Base-by-base conservation (phyloP, 1,140 invertebrate species). In the Anoplolepis gracilipes region DNA sequence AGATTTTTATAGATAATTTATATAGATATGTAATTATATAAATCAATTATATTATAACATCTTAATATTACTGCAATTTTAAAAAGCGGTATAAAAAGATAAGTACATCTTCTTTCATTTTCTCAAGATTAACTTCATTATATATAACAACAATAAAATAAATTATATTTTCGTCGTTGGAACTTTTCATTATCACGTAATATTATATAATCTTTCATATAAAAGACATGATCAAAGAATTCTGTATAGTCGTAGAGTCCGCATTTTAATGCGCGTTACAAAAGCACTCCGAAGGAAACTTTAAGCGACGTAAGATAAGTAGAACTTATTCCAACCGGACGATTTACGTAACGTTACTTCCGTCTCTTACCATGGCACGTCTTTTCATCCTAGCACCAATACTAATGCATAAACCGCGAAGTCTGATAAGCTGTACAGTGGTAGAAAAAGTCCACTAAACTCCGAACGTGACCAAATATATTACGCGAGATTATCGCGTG, bases 341-440 rank as follows among this genome's bases (percentile, higher is more conserved):
- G 70, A 89, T 89, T 77, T 88, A 89, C 87, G 72, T 73, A 86
- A 69, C 57, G 64, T 75, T 75, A 73, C 84, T 86, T 86, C 25
- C 77, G 61, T 88, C 75, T 73, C 13, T 61, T 16, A 11, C 4
- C n/a, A 19, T 73, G 69, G 78, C 53, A 82, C 55, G 59, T 84
- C 73, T 64, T 84, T 84, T 84, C 81, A 72, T 59, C 36, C 64
- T 39, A 22, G 22, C 7, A 53, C 42, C 75, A 64, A 88, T 89
- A 89, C 42, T 19, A 55, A 30, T 75, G 55, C 67, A 72, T 88
- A 70, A 88, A 85, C 67, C 53, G 19, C 39, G 4, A 49, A 53
- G 69, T 6, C 82, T 75, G 87, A 88, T 88, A 88, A 88, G 86
- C 86, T 25, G 59, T 39, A 30, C 25, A 76, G 49, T 75, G 36